Evolutionary conservation across 2,888 invertebrate genomes (phyloP).

Genomic region (Pammene fasciana): DNA sequence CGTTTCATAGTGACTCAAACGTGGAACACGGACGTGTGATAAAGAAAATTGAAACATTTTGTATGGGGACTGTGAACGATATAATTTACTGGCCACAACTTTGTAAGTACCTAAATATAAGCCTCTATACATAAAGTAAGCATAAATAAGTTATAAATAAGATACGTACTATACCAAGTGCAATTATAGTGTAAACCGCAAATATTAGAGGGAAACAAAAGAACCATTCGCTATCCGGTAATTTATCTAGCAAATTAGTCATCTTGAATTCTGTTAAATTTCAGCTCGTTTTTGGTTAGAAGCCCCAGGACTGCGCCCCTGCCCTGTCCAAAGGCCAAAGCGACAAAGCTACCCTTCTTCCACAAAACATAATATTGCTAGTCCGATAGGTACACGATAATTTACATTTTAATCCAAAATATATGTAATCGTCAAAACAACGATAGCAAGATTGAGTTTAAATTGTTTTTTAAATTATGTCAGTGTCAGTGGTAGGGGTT

Average conservation of each 20-base stretch:
- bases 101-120: no score
- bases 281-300: neutral
- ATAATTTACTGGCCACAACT: no score
- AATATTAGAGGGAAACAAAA: conserved; percentile 14
- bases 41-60: no score
- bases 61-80: no score
- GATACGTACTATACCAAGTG: conserved; percentile 12
- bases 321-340: neutral
- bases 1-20: no score
- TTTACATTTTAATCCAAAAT: conserved; percentile 10
- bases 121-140: no score
- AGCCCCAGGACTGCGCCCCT: neutral
- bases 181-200: neutral
- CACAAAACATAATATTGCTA: conserved; percentile 8
- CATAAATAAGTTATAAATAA: no score
- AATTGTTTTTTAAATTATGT: neutral
- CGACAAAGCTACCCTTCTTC: neutral
- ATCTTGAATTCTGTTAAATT: neutral
- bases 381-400: neutral
- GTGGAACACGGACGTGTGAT: no score
- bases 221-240: conserved; percentile 22
- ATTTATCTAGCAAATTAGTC: conserved; percentile 5
- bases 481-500: no score
- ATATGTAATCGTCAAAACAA: neutral
- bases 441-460: neutral